Conservation (phyloP, 2,797 vertebrate species). For the Acanthurus lineatus region DNA sequence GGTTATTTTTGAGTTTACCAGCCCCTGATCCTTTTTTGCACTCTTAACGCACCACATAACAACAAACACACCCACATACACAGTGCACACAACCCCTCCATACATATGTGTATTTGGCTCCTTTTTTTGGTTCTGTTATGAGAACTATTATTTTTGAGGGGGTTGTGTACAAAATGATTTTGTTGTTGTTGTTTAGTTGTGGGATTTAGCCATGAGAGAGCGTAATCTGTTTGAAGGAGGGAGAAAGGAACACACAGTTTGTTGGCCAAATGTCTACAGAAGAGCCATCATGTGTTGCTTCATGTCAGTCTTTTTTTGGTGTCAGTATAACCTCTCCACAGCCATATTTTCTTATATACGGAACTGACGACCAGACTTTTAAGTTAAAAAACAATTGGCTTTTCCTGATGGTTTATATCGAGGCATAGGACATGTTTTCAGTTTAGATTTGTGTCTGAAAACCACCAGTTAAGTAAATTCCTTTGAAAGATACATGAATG, state of each 20-base stretch:
- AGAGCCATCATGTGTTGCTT: conserved; percentile 58
- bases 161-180: conserved; percentile 30
- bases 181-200: conserved; percentile 41
- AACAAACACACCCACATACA: conserved; percentile 15
- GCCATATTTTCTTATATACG: conserved; percentile 27
- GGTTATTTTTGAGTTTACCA: conserved; percentile 53
- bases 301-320: conserved; percentile 56
- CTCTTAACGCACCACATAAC: conserved; percentile 33
- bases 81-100: conserved; percentile 43
- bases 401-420: conserved; percentile 18
- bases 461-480: conserved; percentile 60
- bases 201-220: conserved; percentile 63
- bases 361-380: conserved; percentile 34
- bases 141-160: conserved; percentile 63
- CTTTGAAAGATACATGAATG: conserved; percentile 79
- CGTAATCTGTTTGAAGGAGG: conserved; percentile 36
- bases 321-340: conserved; percentile 26
- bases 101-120: conserved; percentile 42
- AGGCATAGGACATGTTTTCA: conserved; percentile 40
- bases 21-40: conserved; percentile 66
- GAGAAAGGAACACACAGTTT: conserved; percentile 44
- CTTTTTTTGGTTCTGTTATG: conserved; percentile 52
- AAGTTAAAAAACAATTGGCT: conserved; percentile 17
- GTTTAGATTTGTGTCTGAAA: conserved; percentile 50
- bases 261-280: conserved; percentile 52